Percentiles rank a stretch among this genome's conserved stretches.
These are phyloP conservation scores for Cephalotes varians DNA, from an alignment of 2,888 invertebrate species.

Conservation along the genomic window DNA sequence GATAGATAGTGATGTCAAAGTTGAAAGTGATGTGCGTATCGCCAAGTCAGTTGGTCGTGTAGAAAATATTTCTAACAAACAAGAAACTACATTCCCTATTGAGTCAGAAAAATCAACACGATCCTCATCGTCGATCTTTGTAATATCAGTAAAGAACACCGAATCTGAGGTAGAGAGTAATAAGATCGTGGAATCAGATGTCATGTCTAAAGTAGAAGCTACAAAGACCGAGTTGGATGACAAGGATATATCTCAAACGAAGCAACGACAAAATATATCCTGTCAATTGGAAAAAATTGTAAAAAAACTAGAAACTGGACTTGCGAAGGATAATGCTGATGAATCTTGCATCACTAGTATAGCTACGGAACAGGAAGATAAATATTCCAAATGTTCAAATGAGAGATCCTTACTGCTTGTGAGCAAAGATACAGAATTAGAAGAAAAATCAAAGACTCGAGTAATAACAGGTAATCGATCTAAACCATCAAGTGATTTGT, in stretches of 20 bases:
- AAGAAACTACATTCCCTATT: not conserved
- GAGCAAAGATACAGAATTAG: not conserved
- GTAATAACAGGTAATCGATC: constrained; percentile 49
- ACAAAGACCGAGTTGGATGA: not conserved
- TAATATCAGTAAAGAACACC: not conserved
- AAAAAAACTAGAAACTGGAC: constrained; percentile 76
- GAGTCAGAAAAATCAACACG: not conserved
- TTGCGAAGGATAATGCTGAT: constrained; percentile 25
- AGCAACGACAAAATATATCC: not conserved
- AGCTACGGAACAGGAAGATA: not conserved
- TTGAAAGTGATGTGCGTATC: not conserved
- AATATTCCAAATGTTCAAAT: not conserved
- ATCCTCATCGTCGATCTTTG: not conserved
- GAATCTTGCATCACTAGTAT: not conserved
- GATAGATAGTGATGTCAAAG: constrained; percentile 29
- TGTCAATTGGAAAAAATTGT: constrained; percentile 53
- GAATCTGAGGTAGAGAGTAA: not conserved
- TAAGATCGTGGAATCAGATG: not conserved
- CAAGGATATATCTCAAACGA: not conserved
- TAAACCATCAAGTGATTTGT: constrained; percentile 44
- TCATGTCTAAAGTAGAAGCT: not conserved
- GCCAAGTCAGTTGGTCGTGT: constrained; percentile 8
- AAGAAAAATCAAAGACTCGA: constrained; percentile 4
- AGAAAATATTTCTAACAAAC: not conserved
- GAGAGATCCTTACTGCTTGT: not conserved